Conservation (phyloP, 2,797 vertebrate genomes). For the Peromyscus aztecus region DNA sequence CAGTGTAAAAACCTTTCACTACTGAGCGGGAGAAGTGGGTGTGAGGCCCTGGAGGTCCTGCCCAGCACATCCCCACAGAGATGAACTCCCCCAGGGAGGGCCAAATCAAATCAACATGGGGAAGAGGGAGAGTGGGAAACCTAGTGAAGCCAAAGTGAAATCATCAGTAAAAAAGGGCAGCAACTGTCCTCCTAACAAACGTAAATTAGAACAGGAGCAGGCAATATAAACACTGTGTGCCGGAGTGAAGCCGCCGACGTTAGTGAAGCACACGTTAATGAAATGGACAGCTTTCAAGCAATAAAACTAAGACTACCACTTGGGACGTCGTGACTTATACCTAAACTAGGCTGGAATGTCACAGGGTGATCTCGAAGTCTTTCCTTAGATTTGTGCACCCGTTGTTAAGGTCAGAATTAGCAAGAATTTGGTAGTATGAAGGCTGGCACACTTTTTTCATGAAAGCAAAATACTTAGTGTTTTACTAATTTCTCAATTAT, state of each 20-base stretch:
- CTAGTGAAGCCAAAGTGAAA: neutral
- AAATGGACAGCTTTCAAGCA: neutral
- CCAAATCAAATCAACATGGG: conserved; percentile 20
- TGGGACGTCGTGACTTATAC: neutral
- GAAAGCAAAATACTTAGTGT: conserved; percentile 46
- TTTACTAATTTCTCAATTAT: conserved; percentile 23
- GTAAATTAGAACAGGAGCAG: neutral
- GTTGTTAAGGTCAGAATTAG: neutral
- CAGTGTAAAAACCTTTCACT: neutral
- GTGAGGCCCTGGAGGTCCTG: neutral
- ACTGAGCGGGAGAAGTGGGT: neutral
- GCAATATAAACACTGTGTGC: neutral
- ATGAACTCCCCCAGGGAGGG: neutral
- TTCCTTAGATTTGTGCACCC: neutral
- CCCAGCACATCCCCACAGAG: neutral
- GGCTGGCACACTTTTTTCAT: neutral
- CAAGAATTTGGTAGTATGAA: conserved; percentile 30
- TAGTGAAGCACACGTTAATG: neutral
- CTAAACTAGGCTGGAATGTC: neutral
- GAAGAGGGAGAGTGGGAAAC: conserved; percentile 8
- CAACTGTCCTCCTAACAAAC: neutral
- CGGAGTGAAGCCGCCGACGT: neutral
- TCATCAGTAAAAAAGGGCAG: conserved; percentile 11
- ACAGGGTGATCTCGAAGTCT: neutral
- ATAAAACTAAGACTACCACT: neutral